These are phyloP conservation scores for Tetropium fuscum DNA, from an alignment of 2,888 invertebrate species.

Conservation along the genomic window DNA sequence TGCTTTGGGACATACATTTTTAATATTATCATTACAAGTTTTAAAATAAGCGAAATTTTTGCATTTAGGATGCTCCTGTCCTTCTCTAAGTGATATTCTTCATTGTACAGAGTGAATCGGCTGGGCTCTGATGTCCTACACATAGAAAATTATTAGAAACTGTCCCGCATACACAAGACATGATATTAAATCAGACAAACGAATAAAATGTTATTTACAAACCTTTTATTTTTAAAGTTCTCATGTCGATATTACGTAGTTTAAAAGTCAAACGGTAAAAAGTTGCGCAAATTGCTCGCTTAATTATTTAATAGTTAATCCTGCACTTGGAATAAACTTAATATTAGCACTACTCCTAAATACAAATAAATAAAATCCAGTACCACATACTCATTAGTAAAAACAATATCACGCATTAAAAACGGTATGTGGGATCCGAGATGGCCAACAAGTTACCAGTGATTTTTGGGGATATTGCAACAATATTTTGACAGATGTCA, in stretches of 20 bases:
- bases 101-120: not conserved
- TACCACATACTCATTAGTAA: too few species aligned
- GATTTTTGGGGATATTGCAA: too few species aligned
- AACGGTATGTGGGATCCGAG: too few species aligned
- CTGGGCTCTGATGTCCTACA: conserved; percentile 8
- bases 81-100: not conserved
- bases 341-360: too few species aligned
- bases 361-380: too few species aligned
- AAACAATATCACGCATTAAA: too few species aligned
- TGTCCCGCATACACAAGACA: not conserved
- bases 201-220: conserved; percentile 12
- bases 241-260: not conserved
- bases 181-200: not conserved
- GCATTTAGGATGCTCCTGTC: conserved; percentile 2
- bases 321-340: too few species aligned
- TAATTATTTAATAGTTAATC: too few species aligned
- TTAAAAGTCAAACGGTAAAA: not conserved
- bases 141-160: conserved; percentile 12
- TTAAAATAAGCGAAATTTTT: conserved; percentile 25
- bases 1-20: conserved; percentile 18
- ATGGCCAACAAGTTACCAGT: too few species aligned
- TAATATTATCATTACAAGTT: conserved; percentile 13
- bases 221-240: conserved; percentile 6
- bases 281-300: too few species aligned
- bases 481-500: too few species aligned